phyloP scores from a whole-genome alignment of 2,888 invertebrate genomes.

The Mesorhabditis spiculigera region DNA sequence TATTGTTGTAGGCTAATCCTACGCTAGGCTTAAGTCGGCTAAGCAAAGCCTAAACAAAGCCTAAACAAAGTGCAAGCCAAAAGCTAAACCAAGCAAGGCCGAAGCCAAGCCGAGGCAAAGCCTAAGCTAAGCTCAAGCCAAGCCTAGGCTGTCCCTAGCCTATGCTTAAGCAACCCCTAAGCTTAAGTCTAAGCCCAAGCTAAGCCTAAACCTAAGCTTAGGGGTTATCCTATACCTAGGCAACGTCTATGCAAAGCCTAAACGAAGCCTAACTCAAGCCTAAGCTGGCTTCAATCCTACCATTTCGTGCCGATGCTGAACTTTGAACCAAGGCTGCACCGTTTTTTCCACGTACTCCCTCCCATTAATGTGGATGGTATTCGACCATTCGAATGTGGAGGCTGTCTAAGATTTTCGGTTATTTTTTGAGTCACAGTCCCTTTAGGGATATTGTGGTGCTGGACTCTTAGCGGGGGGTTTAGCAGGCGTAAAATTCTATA shows the following conservation, averaged over 20 bases:
- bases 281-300: neutral
- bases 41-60: neutral
- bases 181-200: neutral
- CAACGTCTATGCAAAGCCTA: neutral
- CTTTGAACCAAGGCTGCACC: slow-evolving; percentile 42
- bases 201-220: neutral
- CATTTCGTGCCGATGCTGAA: slow-evolving; percentile 21
- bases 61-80: neutral
- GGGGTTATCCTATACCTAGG: too few relatives aligned
- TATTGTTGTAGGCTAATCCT: too few relatives aligned
- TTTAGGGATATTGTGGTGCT: too few relatives aligned
- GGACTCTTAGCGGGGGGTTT: too few relatives aligned
- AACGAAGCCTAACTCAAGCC: neutral
- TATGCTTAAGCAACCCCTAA: too few relatives aligned
- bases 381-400: neutral
- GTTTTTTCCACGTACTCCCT: slow-evolving; percentile 27
- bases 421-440: too few relatives aligned
- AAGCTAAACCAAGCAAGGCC: too few relatives aligned
- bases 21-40: neutral
- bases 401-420: too few relatives aligned
- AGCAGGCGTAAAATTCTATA: too few relatives aligned
- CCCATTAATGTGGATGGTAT: neutral
- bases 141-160: too few relatives aligned
- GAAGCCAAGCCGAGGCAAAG: too few relatives aligned
- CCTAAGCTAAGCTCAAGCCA: too few relatives aligned